Conservation (phyloP, 2,113 vertebrate genomes). For the Carettochelys insculpta region DNA sequence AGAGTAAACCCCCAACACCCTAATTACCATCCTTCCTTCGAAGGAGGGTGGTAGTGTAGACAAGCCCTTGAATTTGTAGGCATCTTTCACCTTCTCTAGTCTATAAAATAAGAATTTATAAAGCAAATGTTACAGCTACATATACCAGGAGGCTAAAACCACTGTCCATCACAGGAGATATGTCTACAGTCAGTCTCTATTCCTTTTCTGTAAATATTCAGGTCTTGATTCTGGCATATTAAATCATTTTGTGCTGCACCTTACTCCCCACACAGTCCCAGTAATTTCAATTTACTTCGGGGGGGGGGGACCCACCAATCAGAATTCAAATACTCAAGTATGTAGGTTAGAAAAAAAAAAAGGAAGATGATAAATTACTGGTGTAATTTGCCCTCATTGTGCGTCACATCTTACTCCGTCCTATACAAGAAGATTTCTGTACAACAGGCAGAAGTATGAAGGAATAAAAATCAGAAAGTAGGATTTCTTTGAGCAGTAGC, state of each 20-base stretch:
- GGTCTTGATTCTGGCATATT: neutral
- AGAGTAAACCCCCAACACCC: no score
- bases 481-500: neutral
- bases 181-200: neutral
- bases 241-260: neutral
- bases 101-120: slow-evolving; percentile 75
- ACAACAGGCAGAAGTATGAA: slow-evolving; percentile 63
- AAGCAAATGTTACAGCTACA: slow-evolving; percentile 53
- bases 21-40: no score
- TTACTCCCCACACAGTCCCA: neutral
- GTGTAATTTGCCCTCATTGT: slow-evolving; percentile 46
- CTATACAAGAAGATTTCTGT: slow-evolving; percentile 15
- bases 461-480: neutral
- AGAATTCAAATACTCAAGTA: neutral
- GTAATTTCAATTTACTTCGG: neutral
- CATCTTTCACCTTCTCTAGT: slow-evolving; percentile 69
- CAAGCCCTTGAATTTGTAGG: slow-evolving; percentile 62
- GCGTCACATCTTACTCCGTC: slow-evolving; percentile 67
- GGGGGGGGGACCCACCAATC: neutral
- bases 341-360: neutral
- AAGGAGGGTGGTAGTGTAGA: no score
- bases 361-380: slow-evolving; percentile 24
- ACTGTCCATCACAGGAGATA: slow-evolving; percentile 73
- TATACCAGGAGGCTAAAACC: slow-evolving; percentile 45
- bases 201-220: neutral